Conservation (phyloP, 1,140 invertebrate species). For the Epicauta chinensis region DNA sequence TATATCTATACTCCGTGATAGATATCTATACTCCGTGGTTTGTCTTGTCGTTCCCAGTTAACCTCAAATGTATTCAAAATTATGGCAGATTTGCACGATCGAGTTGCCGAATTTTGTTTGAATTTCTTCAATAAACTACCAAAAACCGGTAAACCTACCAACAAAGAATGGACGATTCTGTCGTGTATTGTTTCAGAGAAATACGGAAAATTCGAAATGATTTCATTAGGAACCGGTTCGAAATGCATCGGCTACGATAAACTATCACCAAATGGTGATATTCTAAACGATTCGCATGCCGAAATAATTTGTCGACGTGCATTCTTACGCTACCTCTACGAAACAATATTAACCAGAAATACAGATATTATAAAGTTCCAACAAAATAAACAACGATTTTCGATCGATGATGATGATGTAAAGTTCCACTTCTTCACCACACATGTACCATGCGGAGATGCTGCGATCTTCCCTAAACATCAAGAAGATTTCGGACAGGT, state of each 20-base stretch:
- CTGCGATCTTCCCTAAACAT: constrained; percentile 71
- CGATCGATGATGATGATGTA: constrained; percentile 51
- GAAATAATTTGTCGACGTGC: constrained; percentile 79
- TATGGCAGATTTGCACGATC: constrained; percentile 23
- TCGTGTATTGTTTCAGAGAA: constrained; percentile 62
- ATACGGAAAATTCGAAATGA: constrained; percentile 50
- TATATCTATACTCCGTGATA: too few species aligned
- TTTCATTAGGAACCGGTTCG: constrained; percentile 81
- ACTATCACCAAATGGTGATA: constrained; percentile 59
- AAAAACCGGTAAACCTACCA: constrained; percentile 71
- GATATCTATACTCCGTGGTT: too few species aligned
- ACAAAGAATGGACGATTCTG: constrained; percentile 73
- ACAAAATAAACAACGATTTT: constrained; percentile 40
- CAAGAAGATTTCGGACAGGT: constrained; percentile 37
- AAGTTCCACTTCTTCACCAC: constrained; percentile 83
- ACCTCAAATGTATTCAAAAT: too few species aligned
- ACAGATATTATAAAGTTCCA: constrained; percentile 40
- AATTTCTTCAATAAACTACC: constrained; percentile 59
- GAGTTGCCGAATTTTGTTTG: constrained; percentile 52
- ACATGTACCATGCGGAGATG: constrained; percentile 90
- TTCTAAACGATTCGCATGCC: constrained; percentile 86
- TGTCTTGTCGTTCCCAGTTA: too few species aligned
- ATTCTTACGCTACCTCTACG: constrained; percentile 71
- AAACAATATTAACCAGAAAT: constrained; percentile 49
- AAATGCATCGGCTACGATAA: constrained; percentile 79